Conservation (phyloP, 2,113 vertebrate genomes). For the Hypanus sabinus region DNA sequence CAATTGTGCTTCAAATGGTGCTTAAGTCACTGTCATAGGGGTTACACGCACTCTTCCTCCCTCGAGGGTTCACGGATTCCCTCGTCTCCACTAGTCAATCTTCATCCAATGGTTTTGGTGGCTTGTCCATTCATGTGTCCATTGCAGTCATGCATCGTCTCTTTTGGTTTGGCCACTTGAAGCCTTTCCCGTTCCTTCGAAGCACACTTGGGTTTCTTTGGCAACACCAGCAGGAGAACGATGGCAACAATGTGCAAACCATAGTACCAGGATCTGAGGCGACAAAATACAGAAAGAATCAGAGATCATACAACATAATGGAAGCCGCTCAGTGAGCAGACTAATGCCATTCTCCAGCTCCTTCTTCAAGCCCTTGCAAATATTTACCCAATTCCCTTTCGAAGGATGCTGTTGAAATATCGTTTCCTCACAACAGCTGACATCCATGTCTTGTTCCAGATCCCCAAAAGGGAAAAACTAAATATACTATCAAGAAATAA, state of each 20-base stretch:
- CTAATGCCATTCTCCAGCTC: too few species aligned
- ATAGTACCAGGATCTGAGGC: slow-evolving; percentile 15
- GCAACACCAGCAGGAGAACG: slow-evolving; percentile 14
- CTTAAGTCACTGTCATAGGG: neutral
- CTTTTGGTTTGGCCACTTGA: neutral
- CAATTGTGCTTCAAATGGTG: neutral
- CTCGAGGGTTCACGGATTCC: neutral
- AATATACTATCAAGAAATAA: too few species aligned
- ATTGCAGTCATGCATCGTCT: neutral
- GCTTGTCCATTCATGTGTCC: neutral
- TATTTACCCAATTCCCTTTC: neutral
- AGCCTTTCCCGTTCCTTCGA: neutral
- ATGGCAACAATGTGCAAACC: neutral
- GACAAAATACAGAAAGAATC: neutral
- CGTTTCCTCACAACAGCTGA: neutral
- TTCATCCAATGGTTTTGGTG: neutral
- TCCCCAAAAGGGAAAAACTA: neutral
- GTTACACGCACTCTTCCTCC: neutral
- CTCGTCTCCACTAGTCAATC: neutral
- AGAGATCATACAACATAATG: neutral
- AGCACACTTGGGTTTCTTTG: neutral
- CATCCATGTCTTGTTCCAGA: neutral
- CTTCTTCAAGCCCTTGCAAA: neutral
- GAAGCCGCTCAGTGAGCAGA: neutral
- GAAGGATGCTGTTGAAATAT: neutral